phyloP scores from a whole-genome alignment of 2,888 invertebrate species.

The Sturmia bella region DNA sequence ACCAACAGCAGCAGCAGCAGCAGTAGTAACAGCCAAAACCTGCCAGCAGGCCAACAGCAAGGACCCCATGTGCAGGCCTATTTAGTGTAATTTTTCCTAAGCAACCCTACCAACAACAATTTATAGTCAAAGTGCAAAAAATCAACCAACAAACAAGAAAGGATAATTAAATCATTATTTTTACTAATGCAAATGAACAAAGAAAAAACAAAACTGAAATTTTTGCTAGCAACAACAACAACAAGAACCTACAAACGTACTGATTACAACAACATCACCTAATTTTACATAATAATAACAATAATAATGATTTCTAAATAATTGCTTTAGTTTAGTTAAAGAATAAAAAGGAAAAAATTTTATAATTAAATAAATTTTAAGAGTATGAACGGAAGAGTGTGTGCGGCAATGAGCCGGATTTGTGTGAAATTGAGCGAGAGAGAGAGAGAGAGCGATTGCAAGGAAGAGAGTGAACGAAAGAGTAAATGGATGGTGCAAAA shows the following conservation, averaged over 20 bases:
- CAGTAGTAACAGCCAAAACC: constrained; percentile 73
- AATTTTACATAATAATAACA: constrained; percentile 17
- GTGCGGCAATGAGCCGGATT: constrained; percentile 1
- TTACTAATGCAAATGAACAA: constrained; percentile 53
- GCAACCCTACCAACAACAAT: constrained; percentile 54
- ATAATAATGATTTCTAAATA: constrained; percentile 40
- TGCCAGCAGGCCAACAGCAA: constrained; percentile 78
- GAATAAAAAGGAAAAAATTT: constrained; percentile 13
- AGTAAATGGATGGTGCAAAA: constrained; percentile 32
- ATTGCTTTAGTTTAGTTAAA: constrained; percentile 54
- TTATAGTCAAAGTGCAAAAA: constrained; percentile 65
- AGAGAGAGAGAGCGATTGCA: neutral
- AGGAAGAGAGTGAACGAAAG: neutral
- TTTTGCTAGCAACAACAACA: constrained; percentile 48
- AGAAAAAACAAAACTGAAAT: too few relatives aligned
- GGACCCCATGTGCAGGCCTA: constrained; percentile 82
- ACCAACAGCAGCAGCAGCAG: constrained; percentile 74
- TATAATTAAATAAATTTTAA: constrained; percentile 25
- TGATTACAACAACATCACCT: constrained; percentile 47
- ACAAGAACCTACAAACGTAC: constrained; percentile 58
- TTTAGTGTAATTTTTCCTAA: constrained; percentile 77
- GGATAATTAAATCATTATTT: constrained; percentile 48
- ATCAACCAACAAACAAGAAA: constrained; percentile 25
- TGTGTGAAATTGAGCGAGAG: neutral
- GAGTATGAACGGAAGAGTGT: neutral